Percentiles rank a stretch among this genome's conserved stretches.
phyloP scores from a whole-genome alignment of 2,888 invertebrate genomes.

The Thelaira solivaga region DNA sequence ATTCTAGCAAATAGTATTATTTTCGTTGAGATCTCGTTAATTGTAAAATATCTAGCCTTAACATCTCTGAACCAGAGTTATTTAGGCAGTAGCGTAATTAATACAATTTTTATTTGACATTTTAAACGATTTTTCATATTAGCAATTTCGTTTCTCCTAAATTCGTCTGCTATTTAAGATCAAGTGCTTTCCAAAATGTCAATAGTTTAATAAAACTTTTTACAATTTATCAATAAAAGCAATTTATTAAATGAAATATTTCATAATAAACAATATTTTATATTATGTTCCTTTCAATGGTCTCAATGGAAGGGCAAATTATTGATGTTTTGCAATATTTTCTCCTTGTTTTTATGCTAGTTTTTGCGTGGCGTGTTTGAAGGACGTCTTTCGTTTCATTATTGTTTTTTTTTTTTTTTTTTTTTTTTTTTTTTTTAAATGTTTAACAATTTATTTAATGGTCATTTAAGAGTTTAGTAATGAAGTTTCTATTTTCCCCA shows the following conservation, averaged over 20 bases:
- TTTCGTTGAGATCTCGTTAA: too few relatives aligned
- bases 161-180: background rate
- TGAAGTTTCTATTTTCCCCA: slow-evolving; percentile 11
- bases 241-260: slow-evolving; percentile 46
- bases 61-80: too few relatives aligned
- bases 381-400: slow-evolving; percentile 32
- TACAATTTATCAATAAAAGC: slow-evolving; percentile 34
- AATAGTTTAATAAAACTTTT: slow-evolving; percentile 7
- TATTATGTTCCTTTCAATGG: background rate
- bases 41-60: too few relatives aligned
- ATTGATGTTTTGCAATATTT: slow-evolving; percentile 20
- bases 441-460: slow-evolving; percentile 44
- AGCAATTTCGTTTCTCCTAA: background rate
- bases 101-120: too few relatives aligned
- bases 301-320: slow-evolving; percentile 6
- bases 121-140: too few relatives aligned
- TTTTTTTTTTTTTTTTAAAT: background rate
- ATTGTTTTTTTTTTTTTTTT: background rate
- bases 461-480: slow-evolving; percentile 40
- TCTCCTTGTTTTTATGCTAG: background rate
- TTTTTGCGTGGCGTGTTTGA: too few relatives aligned
- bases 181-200: background rate
- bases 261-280: slow-evolving; percentile 25
- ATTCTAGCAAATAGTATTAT: too few relatives aligned
- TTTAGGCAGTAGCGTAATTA: too few relatives aligned